Evolutionary conservation across 2,113 vertebrate species (phyloP).

Genomic region (Phalacrocorax aristotelis): DNA sequence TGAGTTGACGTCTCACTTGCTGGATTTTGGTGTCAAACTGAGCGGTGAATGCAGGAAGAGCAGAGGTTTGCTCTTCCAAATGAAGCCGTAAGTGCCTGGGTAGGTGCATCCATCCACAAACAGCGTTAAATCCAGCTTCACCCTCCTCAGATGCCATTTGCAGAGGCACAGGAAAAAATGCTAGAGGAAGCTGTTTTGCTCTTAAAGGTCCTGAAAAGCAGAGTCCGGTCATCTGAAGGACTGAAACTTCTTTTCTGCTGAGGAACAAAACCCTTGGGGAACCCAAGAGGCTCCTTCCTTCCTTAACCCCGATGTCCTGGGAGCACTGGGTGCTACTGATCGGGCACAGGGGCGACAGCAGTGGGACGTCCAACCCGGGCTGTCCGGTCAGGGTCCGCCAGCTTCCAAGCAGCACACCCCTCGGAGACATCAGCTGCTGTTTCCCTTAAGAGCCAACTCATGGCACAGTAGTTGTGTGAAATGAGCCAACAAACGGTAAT

Average conservation of each 20-base stretch:
- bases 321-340: neutral
- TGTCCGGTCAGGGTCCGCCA: rapidly evolving
- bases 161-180: neutral
- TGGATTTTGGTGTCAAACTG: neutral
- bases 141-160: neutral
- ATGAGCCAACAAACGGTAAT: neutral
- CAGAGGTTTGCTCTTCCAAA: neutral
- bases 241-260: neutral
- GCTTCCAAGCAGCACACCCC: neutral
- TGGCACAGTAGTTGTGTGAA: neutral
- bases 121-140: neutral
- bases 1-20: neutral
- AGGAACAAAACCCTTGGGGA: neutral
- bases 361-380: neutral
- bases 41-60: neutral
- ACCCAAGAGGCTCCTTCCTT: neutral
- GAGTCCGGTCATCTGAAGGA: neutral
- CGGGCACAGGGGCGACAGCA: neutral
- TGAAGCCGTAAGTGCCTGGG: neutral
- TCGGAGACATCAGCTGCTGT: neutral
- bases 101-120: neutral
- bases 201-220: neutral
- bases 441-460: neutral
- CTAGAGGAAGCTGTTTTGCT: neutral
- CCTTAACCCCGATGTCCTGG: neutral